phyloP scores from a whole-genome alignment of 2,797 vertebrate species.

The Falco novaeseelandiae region DNA sequence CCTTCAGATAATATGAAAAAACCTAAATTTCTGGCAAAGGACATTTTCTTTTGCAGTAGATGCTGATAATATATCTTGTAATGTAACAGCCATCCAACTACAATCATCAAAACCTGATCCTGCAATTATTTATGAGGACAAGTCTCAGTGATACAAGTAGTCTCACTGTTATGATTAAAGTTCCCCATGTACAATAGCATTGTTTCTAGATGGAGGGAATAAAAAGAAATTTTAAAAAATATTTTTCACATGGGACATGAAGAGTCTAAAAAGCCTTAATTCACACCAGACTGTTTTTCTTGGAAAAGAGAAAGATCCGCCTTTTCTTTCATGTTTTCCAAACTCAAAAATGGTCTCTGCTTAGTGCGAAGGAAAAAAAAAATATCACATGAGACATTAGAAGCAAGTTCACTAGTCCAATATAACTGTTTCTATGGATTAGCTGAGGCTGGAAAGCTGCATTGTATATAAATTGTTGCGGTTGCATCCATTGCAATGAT shows the following conservation, averaged over 20 bases:
- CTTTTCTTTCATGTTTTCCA: not conserved
- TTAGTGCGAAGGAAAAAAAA: not conserved
- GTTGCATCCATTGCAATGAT: not conserved
- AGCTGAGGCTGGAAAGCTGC: not conserved
- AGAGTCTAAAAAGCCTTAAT: not conserved
- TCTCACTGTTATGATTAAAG: not conserved
- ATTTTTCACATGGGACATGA: not conserved
- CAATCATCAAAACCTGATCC: not conserved
- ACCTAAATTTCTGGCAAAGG: not conserved
- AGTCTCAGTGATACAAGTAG: not conserved
- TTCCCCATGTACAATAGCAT: accelerated
- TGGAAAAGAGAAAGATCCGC: not conserved
- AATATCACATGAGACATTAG: not conserved
- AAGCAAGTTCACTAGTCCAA: not conserved
- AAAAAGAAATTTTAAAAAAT: not conserved
- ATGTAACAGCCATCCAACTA: not conserved
- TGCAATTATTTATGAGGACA: not conserved
- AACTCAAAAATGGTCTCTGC: not conserved
- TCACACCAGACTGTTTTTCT: not conserved
- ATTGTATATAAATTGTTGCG: not conserved
- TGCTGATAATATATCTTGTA: not conserved
- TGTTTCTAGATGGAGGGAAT: not conserved
- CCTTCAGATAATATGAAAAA: not conserved
- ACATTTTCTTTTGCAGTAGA: not conserved
- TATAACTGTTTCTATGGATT: not conserved